Conservation (phyloP, 2,113 vertebrate genomes). For the Bucco capensis region DNA sequence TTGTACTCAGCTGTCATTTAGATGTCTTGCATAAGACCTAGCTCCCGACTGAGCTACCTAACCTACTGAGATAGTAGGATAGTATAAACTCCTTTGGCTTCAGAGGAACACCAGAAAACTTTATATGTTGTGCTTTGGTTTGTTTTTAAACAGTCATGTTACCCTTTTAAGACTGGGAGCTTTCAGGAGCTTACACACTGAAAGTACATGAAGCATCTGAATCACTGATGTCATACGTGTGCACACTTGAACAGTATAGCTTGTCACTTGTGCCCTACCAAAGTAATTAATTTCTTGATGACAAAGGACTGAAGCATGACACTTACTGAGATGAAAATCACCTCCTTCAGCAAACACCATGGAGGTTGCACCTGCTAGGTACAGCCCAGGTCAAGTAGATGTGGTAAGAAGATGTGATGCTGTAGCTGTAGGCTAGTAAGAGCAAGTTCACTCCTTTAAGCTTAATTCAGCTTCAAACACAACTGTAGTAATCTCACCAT, state of each 20-base stretch:
- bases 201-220: rapidly evolving
- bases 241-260: background rate
- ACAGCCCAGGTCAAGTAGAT: background rate
- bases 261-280: background rate
- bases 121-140: rapidly evolving
- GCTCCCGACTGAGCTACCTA: background rate
- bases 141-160: background rate
- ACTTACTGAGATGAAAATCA: background rate
- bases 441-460: background rate
- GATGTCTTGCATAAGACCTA: background rate
- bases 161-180: background rate
- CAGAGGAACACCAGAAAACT: background rate
- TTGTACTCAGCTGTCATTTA: background rate
- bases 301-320: background rate
- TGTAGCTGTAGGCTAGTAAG: background rate
- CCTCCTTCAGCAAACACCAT: background rate
- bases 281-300: background rate
- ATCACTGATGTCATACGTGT: background rate
- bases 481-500: background rate
- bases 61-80: background rate
- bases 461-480: constrained; percentile 1
- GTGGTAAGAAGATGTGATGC: background rate
- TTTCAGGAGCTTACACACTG: background rate
- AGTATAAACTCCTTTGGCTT: background rate
- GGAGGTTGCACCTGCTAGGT: background rate